Base-by-base conservation (phyloP, 2,113 vertebrate genomes). In the Gila orcuttii region DNA sequence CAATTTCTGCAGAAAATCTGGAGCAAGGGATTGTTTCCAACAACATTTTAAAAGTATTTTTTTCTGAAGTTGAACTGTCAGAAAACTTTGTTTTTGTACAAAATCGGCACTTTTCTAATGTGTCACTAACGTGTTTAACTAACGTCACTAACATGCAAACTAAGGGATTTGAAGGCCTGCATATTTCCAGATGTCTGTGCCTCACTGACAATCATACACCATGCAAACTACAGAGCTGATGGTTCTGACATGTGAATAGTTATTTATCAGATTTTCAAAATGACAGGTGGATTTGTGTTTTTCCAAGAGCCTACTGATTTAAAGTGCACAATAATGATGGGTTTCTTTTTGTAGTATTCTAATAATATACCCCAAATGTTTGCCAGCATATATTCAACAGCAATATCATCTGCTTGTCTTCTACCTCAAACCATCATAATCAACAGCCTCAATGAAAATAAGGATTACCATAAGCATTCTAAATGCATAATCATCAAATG, bases 401-500 rank as follows among this genome's bases (percentile, higher is more conserved):
- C 19, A 71, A 2, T 39, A 4, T 60, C 2, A 36, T 36, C 33
- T 71, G 2, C 66, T 69, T 36, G 15, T 55, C 59, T 62, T n/a
- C 59, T 9, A 31, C n/a, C 10, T 13, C 12, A 13, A 64, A 64
- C 13, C 11, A 66, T 66, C 25, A 66, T 15, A 66, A 66, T 60
- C 19, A 60, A n/a, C 52, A 55, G 5, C 52, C 52, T 21, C 19
- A 57, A 71, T 10, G 36, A 71, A 71, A 69, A 28, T 28, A 28
- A 28, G 28, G 28, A 23, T 39, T 36, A 42, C 19, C 64, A 36
- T 9, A 69, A 36, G 6, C 6, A 33, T 68, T 33, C 50, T 6
- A 59, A 19, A 83, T 74, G 50, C 52, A 83, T 60, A 62, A 39
- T 17, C 80, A 71, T 57, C 28, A 83, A 83, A 83, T 0, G 21